Evolutionary conservation across 2,113 vertebrate species (phyloP).

Genomic region (Empidonax alnorum): DNA sequence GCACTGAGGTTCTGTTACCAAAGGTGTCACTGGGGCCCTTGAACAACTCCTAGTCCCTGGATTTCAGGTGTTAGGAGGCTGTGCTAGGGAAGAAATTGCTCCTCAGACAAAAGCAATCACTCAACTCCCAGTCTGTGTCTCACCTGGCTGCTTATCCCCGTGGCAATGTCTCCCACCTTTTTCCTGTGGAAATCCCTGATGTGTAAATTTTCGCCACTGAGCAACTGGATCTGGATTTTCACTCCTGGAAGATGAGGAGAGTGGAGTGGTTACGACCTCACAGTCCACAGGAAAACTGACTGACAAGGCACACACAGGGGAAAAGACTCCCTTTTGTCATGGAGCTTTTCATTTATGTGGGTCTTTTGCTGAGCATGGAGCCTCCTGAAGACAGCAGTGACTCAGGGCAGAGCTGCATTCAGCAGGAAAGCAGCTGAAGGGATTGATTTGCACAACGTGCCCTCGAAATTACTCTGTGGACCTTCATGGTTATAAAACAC

Average conservation of each 20-base stretch:
- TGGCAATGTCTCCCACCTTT: conserved; percentile 93
- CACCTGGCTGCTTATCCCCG: conserved; percentile 96
- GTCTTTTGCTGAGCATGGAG: not conserved
- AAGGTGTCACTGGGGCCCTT: not conserved
- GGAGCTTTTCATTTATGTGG: not conserved
- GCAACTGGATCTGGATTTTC: conserved; percentile 88
- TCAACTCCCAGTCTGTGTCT: not conserved
- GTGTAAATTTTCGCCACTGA: conserved; percentile 82
- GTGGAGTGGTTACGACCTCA: not conserved
- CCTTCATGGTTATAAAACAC: not conserved
- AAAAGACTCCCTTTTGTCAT: not conserved
- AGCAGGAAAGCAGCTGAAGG: conserved; percentile 7
- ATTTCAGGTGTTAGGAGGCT: not conserved
- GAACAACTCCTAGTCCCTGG: not conserved
- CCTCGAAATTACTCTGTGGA: not conserved
- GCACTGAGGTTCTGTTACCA: not conserved
- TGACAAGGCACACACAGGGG: not conserved
- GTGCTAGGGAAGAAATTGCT: not conserved
- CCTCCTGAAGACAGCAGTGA: not conserved
- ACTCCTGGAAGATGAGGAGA: conserved; percentile 80
- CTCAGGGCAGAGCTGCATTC: conserved; percentile 33
- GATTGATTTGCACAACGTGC: not conserved
- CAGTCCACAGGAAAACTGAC: not conserved
- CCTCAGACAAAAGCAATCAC: not conserved
- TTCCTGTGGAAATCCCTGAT: conserved; percentile 91